phyloP scores from a whole-genome alignment of 1,140 invertebrate species.

The Drosophila tristis region DNA sequence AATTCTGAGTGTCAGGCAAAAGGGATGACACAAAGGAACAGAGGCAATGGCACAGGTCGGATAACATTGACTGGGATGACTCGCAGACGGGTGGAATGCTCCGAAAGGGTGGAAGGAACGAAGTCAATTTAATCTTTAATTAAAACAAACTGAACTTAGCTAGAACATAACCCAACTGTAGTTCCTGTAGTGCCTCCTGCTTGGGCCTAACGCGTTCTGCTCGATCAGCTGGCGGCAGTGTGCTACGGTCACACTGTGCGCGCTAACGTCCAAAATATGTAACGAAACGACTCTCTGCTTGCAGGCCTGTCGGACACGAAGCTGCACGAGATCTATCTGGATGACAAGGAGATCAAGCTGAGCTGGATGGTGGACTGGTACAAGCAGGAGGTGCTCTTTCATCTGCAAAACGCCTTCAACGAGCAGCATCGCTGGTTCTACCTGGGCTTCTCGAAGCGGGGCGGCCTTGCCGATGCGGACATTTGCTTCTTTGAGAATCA shows the following conservation, averaged over 20 bases:
- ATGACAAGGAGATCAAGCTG: constrained; percentile 82
- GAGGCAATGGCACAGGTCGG: constrained; percentile 6
- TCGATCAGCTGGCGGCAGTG: too few species aligned
- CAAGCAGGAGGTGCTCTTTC: constrained; percentile 83
- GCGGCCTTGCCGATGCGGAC: constrained; percentile 91
- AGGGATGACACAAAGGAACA: constrained; percentile 18
- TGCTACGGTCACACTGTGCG: too few species aligned
- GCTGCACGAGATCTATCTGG: constrained; percentile 78
- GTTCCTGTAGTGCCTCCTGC: too few species aligned
- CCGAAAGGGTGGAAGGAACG: too few species aligned
- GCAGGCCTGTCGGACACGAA: constrained; percentile 81
- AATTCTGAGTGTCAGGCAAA: constrained; percentile 44
- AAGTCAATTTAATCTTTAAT: too few species aligned
- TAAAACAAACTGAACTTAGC: too few species aligned
- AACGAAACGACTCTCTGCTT: neutral
- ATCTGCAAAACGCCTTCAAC: constrained; percentile 82
- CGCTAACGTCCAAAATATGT: neutral
- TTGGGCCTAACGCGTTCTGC: too few species aligned
- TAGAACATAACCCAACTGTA: too few species aligned
- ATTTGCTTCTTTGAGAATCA: constrained; percentile 90
- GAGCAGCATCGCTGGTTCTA: constrained; percentile 89
- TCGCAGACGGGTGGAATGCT: too few species aligned
- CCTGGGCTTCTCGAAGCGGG: constrained; percentile 96
- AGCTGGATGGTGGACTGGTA: constrained; percentile 84
- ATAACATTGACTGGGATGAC: neutral